These are phyloP conservation scores for Cinclus cinclus DNA, from an alignment of 2,113 vertebrate genomes.

Conservation along the genomic window DNA sequence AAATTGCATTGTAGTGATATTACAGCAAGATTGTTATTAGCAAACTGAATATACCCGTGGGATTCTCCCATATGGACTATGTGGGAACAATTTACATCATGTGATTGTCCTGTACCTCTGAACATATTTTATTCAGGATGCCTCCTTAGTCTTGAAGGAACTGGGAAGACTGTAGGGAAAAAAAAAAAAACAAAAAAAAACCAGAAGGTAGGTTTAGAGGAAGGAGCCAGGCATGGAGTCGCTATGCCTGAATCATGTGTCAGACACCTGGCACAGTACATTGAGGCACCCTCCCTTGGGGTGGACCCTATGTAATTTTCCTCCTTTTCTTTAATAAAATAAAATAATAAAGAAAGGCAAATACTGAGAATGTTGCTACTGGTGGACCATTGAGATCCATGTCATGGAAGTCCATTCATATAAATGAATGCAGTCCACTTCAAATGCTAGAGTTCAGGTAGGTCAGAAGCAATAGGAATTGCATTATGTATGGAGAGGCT, in stretches of 20 bases:
- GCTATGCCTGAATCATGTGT: not conserved
- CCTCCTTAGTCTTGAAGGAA: not conserved
- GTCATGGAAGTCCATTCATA: not conserved
- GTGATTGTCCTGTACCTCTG: not conserved
- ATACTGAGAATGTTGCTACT: not conserved
- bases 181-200: not conserved
- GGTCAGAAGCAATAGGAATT: not conserved
- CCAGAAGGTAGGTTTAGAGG: not conserved
- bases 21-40: not conserved
- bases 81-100: not conserved
- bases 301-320: not conserved
- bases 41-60: not conserved
- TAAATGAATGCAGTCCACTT: not conserved
- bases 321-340: not conserved
- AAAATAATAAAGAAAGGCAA: not conserved
- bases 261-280: not conserved
- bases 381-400: not conserved
- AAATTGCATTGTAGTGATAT: not conserved
- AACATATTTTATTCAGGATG: not conserved
- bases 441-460: not conserved
- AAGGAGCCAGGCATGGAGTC: not conserved
- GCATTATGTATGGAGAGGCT: not conserved
- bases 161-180: not conserved
- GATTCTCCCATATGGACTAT: not conserved
- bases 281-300: not conserved